Evolutionary conservation across 2,113 vertebrate genomes (phyloP), one percentile per base, ranked within the genome.

Genomic region (Motacilla tschutschensis): DNA sequence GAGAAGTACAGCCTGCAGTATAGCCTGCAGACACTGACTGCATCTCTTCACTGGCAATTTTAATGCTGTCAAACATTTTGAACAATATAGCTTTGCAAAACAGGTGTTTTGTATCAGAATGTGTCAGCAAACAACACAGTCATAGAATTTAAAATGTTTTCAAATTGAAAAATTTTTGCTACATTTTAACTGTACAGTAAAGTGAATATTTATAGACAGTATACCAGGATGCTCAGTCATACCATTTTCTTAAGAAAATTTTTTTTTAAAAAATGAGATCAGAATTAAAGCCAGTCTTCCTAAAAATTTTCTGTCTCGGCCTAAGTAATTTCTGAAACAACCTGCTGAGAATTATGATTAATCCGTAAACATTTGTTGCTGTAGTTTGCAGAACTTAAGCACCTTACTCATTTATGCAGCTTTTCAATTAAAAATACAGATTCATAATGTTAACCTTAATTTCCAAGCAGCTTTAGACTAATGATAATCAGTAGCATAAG

Each of bases 391-490:
- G 65, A 93, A 87, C 41, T 71, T 89, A 85, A 92, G 65, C 58
- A 91, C 69, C 57, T 57, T 78, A 81, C n/a, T 86, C 75, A 88
- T 91, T 94, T 93, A 94, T 87, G 84, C 82, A 90, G 57, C 75
- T 83, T 78, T 88, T 85, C 53, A 90, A 91, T 94, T 89, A 83
- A 92, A 93, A 90, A 82, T 18, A 44, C 65, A 67, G 76, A 88
- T 74, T 90, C 57, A 64, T 93, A 93, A 94, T 87, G 87, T 87
- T 91, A 92, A 93, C 50, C 78, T 66, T 82, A 91, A 96, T 94
- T 64, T 91, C 66, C 83, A 94, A 89, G 67, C 74, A 72, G 86
- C 66, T 95, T 82, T 79, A 88, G 86, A 62, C 67, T 78, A 93
- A 95, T 77, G 90, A 85, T 87, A 91, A 78, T 91, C 92, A 92